Conservation (phyloP, 2,888 invertebrate species). For the Stenchaetothrips biformis region DNA sequence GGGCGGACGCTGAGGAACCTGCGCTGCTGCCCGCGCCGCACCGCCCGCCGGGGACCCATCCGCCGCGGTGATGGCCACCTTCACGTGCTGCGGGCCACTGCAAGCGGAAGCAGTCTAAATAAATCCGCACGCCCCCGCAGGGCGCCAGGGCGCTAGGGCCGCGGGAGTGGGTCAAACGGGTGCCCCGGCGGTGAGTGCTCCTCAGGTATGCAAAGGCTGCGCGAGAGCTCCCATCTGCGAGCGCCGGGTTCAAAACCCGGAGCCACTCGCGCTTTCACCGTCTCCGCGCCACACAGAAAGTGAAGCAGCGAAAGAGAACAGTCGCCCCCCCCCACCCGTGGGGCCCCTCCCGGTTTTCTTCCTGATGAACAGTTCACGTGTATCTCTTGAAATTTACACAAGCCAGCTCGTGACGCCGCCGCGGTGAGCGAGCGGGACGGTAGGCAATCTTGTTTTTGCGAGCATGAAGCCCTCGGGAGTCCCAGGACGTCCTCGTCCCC, state of each 20-base stretch:
- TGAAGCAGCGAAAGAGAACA: not conserved
- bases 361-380: not conserved
- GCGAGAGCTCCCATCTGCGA: not conserved
- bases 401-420: not conserved
- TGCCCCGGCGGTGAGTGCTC: not conserved
- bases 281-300: too few species aligned
- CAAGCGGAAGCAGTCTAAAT: not conserved
- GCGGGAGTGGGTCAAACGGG: not conserved
- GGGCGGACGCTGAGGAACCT: too few species aligned
- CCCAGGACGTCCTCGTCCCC: not conserved
- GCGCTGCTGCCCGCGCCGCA: not conserved
- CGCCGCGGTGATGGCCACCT: not conserved
- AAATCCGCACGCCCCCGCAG: not conserved
- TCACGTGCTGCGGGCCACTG: not conserved
- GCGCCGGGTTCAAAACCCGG: too few species aligned
- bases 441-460: conserved; percentile 23
- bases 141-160: not conserved
- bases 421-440: not conserved
- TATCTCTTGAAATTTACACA: conserved; percentile 22
- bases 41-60: not conserved
- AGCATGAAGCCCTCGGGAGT: not conserved
- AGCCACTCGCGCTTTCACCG: too few species aligned
- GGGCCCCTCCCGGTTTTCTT: not conserved
- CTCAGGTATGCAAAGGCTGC: conserved; percentile 8
- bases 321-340: not conserved